Conservation (phyloP, 2,888 invertebrate species). For the Nebria brevicollis region DNA sequence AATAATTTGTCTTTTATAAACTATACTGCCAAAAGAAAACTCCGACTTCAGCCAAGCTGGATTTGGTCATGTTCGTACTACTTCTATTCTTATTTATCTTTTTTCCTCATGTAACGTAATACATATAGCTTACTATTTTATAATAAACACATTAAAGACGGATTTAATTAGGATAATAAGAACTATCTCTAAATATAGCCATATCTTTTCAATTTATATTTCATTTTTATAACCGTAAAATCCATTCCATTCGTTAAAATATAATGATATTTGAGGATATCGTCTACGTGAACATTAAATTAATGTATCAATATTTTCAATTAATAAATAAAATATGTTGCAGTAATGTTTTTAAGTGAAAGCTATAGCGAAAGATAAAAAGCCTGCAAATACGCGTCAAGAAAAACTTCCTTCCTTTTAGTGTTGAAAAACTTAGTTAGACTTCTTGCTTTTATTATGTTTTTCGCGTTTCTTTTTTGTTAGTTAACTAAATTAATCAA, state of each 20-base stretch:
- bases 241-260: not conserved
- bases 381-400: not conserved
- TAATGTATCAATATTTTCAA: not conserved
- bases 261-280: not conserved
- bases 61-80: too few relatives aligned
- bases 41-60: too few relatives aligned
- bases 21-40: too few relatives aligned
- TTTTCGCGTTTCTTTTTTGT: slow-evolving; percentile 42
- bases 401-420: slow-evolving; percentile 35
- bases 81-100: too few relatives aligned
- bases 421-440: slow-evolving; percentile 39
- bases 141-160: too few relatives aligned
- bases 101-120: too few relatives aligned
- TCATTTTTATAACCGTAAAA: too few relatives aligned
- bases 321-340: not conserved
- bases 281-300: not conserved
- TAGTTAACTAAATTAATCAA: slow-evolving; percentile 46
- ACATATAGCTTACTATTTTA: too few relatives aligned
- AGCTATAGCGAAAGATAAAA: not conserved
- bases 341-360: not conserved
- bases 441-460: slow-evolving; percentile 46
- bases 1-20: too few relatives aligned
- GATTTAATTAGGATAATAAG: too few relatives aligned
- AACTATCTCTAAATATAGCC: too few relatives aligned
- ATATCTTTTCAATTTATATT: too few relatives aligned